Conservation (phyloP, 2,113 vertebrate genomes). For the Struthidea cinerea region DNA sequence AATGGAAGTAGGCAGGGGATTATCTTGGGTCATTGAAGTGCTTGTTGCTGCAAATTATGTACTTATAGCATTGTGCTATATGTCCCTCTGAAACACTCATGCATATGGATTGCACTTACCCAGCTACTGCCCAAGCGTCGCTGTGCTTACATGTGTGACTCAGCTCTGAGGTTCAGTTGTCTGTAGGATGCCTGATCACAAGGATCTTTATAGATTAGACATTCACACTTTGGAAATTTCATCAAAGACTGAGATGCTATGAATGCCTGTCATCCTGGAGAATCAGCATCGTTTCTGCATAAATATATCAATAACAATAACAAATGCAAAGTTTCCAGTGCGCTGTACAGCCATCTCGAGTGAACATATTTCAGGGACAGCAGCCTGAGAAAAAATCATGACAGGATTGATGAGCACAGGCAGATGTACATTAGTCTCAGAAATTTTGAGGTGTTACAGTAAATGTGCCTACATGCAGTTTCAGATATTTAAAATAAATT, state of each 20-base stretch:
- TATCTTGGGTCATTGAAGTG: background rate
- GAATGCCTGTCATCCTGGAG: background rate
- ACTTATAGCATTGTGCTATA: background rate
- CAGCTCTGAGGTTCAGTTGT: background rate
- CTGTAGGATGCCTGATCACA: background rate
- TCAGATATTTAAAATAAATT: background rate
- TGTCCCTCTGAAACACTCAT: background rate
- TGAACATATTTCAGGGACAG: background rate
- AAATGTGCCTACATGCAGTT: background rate
- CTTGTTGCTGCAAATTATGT: background rate
- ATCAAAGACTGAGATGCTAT: background rate
- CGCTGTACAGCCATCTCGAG: background rate
- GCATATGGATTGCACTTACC: background rate
- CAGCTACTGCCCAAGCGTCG: background rate
- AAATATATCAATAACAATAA: background rate
- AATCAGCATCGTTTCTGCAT: background rate
- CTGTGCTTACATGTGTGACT: background rate
- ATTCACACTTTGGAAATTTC: background rate
- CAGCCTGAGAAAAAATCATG: background rate
- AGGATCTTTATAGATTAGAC: background rate
- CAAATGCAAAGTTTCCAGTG: background rate
- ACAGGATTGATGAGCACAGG: background rate
- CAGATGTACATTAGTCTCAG: background rate
- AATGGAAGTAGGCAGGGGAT: background rate
- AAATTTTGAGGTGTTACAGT: background rate